Percentiles rank a stretch among this genome's conserved stretches.
Conservation (phyloP, 2,113 vertebrate species). For the Bombycilla garrulus region DNA sequence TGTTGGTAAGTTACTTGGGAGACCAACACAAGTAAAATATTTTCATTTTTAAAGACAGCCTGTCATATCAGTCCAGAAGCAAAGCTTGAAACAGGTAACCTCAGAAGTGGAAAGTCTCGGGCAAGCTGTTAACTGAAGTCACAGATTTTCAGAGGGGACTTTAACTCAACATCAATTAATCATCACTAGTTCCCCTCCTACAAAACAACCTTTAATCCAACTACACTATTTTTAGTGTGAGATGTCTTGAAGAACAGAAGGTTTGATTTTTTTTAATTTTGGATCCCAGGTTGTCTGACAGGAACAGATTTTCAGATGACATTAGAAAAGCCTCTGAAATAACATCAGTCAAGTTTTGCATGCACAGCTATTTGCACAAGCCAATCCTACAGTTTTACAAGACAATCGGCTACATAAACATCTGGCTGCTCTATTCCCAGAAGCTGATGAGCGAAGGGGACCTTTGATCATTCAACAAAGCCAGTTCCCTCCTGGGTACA, state of each 20-base stretch:
- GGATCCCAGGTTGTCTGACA: slow-evolving; percentile 6
- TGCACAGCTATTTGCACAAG: slow-evolving; percentile 17
- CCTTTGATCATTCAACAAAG: slow-evolving; percentile 13
- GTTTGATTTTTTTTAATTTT: not conserved
- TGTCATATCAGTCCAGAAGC: not conserved
- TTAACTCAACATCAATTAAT: not conserved
- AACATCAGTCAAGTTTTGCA: not conserved
- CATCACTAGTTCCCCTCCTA: not conserved
- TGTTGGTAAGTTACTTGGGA: not conserved
- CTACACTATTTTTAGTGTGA: not conserved
- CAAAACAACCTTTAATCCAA: not conserved
- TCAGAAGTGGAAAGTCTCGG: not conserved
- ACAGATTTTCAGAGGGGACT: not conserved
- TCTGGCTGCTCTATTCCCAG: slow-evolving; percentile 14
- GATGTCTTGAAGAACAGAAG: not conserved
- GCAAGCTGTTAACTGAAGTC: not conserved
- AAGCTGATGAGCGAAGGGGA: not conserved
- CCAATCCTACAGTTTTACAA: slow-evolving; percentile 6
- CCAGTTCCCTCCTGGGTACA: not conserved
- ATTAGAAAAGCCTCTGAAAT: slow-evolving; percentile 32
- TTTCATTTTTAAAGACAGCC: not conserved
- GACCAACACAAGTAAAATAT: not conserved
- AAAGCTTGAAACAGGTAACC: slow-evolving; percentile 20
- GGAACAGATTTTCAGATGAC: slow-evolving; percentile 8
- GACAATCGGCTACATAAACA: not conserved